Conservation (phyloP, 1,140 invertebrate species). For the Drosophila kikkawai region DNA sequence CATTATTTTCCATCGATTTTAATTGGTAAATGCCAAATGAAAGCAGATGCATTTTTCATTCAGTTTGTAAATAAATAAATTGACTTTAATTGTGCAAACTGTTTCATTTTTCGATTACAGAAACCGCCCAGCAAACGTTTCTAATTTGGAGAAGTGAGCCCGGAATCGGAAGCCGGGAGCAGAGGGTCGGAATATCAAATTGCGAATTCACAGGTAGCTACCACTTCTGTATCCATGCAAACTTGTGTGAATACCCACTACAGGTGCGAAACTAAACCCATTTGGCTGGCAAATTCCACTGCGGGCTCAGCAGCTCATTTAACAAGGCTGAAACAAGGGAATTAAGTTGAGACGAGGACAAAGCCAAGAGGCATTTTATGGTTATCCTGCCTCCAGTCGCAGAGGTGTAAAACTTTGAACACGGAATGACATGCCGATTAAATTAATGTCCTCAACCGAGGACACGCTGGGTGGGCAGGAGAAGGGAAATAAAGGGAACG, state of each 20-base stretch:
- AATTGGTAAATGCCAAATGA: neutral
- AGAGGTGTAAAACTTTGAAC: constrained; percentile 63
- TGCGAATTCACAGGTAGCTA: neutral
- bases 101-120: constrained; percentile 29
- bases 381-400: constrained; percentile 20
- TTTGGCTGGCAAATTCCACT: constrained; percentile 18
- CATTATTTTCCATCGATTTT: constrained; percentile 8
- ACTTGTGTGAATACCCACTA: too few species aligned
- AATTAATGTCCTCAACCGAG: constrained; percentile 46
- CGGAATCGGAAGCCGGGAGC: neutral
- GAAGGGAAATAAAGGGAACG: too few species aligned
- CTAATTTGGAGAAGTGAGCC: neutral
- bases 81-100: constrained; percentile 4
- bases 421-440: constrained; percentile 61
- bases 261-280: constrained; percentile 12
- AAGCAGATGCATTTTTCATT: neutral
- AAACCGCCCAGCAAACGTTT: neutral
- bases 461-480: neutral
- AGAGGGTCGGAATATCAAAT: neutral
- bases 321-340: constrained; percentile 31
- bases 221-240: neutral
- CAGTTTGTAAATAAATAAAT: constrained; percentile 17
- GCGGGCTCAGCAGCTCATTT: constrained; percentile 22
- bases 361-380: constrained; percentile 54
- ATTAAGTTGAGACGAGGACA: constrained; percentile 22